Percentiles rank a stretch among this genome's conserved stretches.
Conservation (phyloP, 2,113 vertebrate genomes). For the Panurus biarmicus region DNA sequence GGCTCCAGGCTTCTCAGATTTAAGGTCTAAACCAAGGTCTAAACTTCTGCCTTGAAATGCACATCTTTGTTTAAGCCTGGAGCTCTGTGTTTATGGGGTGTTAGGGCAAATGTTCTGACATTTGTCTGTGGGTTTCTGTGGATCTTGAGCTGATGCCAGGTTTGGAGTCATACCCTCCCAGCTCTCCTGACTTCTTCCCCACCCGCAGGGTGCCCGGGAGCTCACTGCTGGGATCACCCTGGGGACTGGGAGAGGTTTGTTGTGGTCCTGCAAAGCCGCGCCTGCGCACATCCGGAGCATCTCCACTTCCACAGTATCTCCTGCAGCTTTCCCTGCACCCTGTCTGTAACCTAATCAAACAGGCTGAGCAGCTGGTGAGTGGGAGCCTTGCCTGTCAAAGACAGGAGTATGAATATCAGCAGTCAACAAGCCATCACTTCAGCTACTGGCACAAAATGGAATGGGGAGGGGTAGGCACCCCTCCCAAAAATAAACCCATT, state of each 20-base stretch:
- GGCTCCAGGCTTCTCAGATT: not conserved
- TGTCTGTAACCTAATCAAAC: slow-evolving; percentile 51
- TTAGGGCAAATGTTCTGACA: slow-evolving; percentile 10
- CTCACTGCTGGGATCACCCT: fast-evolving
- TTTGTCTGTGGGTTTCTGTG: not conserved
- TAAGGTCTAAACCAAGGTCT: not conserved
- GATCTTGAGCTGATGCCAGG: not conserved
- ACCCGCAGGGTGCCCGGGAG: not conserved
- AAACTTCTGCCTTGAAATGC: not conserved
- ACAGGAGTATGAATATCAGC: slow-evolving; percentile 53
- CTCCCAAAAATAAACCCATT: slow-evolving; percentile 37
- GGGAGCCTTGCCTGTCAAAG: slow-evolving; percentile 56
- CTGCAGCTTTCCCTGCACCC: slow-evolving; percentile 29
- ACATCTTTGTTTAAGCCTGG: not conserved
- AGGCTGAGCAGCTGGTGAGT: slow-evolving; percentile 61
- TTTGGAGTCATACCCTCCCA: not conserved
- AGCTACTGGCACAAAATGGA: slow-evolving; percentile 22
- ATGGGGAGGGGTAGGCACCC: not conserved
- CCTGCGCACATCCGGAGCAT: not conserved
- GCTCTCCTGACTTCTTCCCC: not conserved
- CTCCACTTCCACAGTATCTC: not conserved
- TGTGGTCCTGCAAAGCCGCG: not conserved
- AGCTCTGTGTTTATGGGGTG: not conserved
- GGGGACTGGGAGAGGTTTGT: not conserved
- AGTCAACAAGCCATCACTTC: slow-evolving; percentile 53